Evolutionary conservation across 2,113 vertebrate species (phyloP).

Genomic region (Sphyrna mokarran): DNA sequence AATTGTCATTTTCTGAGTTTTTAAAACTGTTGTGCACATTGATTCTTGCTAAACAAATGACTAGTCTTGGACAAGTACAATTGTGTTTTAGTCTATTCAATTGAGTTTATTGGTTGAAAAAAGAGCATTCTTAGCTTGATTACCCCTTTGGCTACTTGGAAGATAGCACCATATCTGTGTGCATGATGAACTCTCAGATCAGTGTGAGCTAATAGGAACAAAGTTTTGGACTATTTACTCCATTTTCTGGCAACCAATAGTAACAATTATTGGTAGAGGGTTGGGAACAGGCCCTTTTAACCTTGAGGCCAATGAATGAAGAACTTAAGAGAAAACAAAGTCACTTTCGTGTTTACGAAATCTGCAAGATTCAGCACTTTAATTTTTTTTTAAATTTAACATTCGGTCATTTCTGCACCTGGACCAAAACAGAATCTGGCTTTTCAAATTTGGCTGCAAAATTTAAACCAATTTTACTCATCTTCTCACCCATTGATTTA

Average conservation of each 20-base stretch:
- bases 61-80: background rate
- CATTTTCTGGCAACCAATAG: background rate
- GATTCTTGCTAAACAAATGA: background rate
- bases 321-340: background rate
- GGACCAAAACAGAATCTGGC: slow-evolving; percentile 10
- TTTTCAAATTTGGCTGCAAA: slow-evolving; percentile 28
- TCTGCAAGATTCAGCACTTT: slow-evolving; percentile 35
- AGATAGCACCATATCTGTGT: background rate
- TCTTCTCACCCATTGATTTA: slow-evolving; percentile 15
- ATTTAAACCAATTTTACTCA: slow-evolving; percentile 8
- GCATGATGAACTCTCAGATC: slow-evolving; percentile 1
- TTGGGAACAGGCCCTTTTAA: background rate
- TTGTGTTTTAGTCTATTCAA: background rate
- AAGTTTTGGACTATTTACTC: background rate
- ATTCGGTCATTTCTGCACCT: background rate
- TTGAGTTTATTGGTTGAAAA: background rate
- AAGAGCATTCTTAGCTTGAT: background rate
- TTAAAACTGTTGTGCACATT: background rate
- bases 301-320: background rate
- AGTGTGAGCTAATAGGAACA: background rate
- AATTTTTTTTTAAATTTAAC: slow-evolving; percentile 3
- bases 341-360: background rate
- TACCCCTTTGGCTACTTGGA: background rate
- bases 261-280: background rate
- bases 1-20: background rate